Evolutionary conservation across 1,140 invertebrate species (phyloP), one percentile per base, ranked within the genome.

Genomic region (Drosophila nikananu): DNA sequence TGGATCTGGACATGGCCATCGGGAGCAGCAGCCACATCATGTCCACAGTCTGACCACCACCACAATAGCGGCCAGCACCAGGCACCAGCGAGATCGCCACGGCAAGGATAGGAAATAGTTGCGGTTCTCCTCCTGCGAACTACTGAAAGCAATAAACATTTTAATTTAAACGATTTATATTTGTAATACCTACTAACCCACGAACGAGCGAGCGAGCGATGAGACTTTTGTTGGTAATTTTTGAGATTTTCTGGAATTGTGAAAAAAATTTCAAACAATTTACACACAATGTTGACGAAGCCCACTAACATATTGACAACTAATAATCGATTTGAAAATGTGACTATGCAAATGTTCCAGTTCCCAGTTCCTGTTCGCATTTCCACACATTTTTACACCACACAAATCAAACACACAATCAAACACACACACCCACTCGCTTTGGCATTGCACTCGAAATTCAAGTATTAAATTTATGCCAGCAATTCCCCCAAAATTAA

Each of bases 71-170:
- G 77, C 80, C 27, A 76, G 77, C 41, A 25, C 15, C 54, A 79
- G 83, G 37, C 84, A 91, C 52, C 87, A 84, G 51, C 62, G 84
- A 9, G 84, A 92, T 70, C 81, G 89, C 35, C 84, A 90, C 76
- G 82, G 84, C 73, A 92, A 91, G 80, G 87, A 91, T 73, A 90
- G 90, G 35, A 91, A 91, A 66, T 91, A 83, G 70, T 46, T 57
- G 30, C 23, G 41, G 41, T 49, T 15, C 13, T 23, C 19, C 21
- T n/a, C 8, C 32, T 66, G 86, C 80, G 81, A 89, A 60, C 60
- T 49, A 74, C 54, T 7, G 68, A 74, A 77, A 77, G 59, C 21
- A 30, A 58, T 57, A 63, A 62, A 44, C 41, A 57, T 48, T 60
- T 63, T 61, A 59, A 59, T 55, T 79, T 58, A 67, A 65, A 62